These are phyloP conservation scores for Neodiprion lecontei DNA, from an alignment of 1,140 invertebrate species.

Conservation along the genomic window DNA sequence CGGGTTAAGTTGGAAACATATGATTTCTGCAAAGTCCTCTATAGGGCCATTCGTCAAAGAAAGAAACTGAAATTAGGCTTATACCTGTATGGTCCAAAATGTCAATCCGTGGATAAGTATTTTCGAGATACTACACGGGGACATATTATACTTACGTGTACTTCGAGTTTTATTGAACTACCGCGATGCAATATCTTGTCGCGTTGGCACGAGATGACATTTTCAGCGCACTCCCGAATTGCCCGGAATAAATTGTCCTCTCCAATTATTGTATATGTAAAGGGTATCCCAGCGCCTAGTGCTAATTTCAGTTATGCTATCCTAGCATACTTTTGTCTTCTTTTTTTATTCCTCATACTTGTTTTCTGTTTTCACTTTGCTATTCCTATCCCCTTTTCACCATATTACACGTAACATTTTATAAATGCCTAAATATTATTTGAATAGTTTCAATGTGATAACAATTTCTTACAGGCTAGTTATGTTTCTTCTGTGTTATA, in stretches of 20 bases:
- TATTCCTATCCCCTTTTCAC: constrained; percentile 1
- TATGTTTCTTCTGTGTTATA: constrained; percentile 50
- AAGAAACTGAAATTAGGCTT: no score
- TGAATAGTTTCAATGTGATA: constrained; percentile 37
- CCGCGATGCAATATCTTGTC: no score
- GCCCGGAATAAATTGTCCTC: not conserved
- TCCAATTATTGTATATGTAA: not conserved
- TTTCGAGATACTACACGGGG: no score
- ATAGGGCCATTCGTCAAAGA: no score
- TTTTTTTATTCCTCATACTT: not conserved
- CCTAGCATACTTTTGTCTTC: not conserved
- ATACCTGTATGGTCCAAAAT: no score
- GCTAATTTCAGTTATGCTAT: not conserved
- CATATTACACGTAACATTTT: not conserved
- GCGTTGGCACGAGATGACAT: not conserved
- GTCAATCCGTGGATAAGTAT: no score
- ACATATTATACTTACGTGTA: no score
- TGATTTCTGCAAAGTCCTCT: no score
- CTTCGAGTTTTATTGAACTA: no score
- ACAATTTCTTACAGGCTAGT: constrained; percentile 48
- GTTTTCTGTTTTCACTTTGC: not conserved
- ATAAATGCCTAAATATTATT: constrained; percentile 28
- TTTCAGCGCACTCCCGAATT: not conserved
- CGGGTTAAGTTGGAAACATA: no score
- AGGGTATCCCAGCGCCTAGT: not conserved